Evolutionary conservation across 1,140 invertebrate species (phyloP), one percentile per base, ranked within the genome.

Genomic region (Lordiphosa clarofinis): DNA sequence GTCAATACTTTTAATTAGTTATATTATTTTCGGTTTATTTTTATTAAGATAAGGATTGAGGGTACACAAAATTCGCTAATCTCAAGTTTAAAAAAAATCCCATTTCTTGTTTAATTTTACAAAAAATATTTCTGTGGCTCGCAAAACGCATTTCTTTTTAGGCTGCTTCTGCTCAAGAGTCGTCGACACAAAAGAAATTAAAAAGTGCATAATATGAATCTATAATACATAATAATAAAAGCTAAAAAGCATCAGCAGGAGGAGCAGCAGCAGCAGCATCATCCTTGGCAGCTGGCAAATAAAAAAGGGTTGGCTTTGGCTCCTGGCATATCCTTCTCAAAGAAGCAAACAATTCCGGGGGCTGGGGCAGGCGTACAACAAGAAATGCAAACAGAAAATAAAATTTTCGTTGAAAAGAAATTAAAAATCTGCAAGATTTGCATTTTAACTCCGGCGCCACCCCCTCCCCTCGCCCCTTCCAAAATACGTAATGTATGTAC

Each of bases 341-440:
- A 46, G 43, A 46, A 28, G 11, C 24, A 43, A 43, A 24, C 10
- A 4, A 13, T 13, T 12, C n/a, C 31, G n/a, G n/a, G 42, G 31
- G 43, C 4, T 31, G 11, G 3, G 11, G 7, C 21, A 19, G 21
- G 58, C 66, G 63, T 61, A 69, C 59, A 78, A 70, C 68, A 86
- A 84, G 78, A 70, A 84, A 70, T 78, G 78, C 78, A 84, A 84
- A 84, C 78, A 84, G 78, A 86, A 84, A 84, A 84, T 86, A 73
- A 70, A 84, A 84, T 78, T 84, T 84, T 84, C 79, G 79, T 84
- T 84, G 70, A 84, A 84, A 84, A 84, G 79, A 84, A 84, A 84
- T 84, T 84, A 84, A 84, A 84, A 84, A 84, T 84, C 78, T 84
- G 78, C 78, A 84, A 84, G 78, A 84, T 84, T 84, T 84, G 78